Evolutionary conservation across 2,888 invertebrate genomes (phyloP), one percentile per base, ranked within the genome.

Genomic region (Synergus laeviventris): DNA sequence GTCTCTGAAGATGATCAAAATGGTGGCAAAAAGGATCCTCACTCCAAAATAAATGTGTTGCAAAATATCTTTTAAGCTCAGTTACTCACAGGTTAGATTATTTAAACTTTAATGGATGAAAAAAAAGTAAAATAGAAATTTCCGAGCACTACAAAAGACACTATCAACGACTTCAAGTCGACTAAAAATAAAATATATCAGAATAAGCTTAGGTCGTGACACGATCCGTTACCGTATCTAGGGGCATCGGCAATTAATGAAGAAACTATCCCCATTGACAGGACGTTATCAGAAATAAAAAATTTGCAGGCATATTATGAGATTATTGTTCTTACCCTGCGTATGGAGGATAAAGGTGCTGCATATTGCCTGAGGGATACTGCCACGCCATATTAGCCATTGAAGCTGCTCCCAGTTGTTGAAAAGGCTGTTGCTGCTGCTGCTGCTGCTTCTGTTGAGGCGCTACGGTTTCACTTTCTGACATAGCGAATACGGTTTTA

Each of bases 311-410:
- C 24, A 49, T 11, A 24, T 49, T 70, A 4, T 9, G n/a, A 49
- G 24, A 59, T 14, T 45, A 12, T 18, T 39, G n/a, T 9, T 80
- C 82, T 86, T 85, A 91, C 91, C 89, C 89, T 66, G 89, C 84
- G 81, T 90, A 91, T 9, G 87, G 85, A 49, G 87, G 85, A 81
- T 91, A 91, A 70, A 90, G 82, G 60, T 89, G 88, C 86, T 89
- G 88, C 86, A 91, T 90, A 77, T 89, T 90, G 80, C 87, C 88
- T 76, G 89, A 88, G 59, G 89, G 86, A 75, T 89, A 88, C 81
- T 90, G 91, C 89, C 90, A 91, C 78, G 90, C 87, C 89, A 90
- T 91, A 74, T 87, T 91, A 81, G 91, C 86, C 90, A 91, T 91
- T 79, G 88, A 83, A 83, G 82, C 83, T 61, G 84, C 45, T 66